Evolutionary conservation across 1,140 invertebrate species (phyloP).

Genomic region (Drosophila kohkoa): DNA sequence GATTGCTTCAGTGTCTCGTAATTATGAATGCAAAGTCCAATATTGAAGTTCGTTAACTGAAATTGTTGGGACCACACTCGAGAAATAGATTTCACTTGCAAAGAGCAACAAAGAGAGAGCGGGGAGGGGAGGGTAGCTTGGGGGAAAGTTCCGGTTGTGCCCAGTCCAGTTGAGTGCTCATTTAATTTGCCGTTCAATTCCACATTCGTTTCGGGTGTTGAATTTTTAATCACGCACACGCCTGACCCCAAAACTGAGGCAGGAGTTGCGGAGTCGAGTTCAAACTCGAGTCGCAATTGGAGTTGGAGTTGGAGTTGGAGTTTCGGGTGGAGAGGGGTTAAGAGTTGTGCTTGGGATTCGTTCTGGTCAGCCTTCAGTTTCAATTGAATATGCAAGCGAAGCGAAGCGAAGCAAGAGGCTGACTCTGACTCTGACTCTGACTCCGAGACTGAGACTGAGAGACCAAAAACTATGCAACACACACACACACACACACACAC

Average conservation of each 20-base stretch:
- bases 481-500: neutral
- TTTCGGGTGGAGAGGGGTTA: neutral
- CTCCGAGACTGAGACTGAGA: conserved; percentile 10
- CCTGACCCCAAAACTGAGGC: conserved; percentile 51
- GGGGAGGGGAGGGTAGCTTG: neutral
- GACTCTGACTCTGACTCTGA: conserved; percentile 8
- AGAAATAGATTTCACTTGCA: conserved; percentile 21
- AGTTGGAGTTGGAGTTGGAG: neutral
- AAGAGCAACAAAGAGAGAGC: neutral
- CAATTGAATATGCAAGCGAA: conserved; percentile 72
- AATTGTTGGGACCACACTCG: conserved; percentile 13
- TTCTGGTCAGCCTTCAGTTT: conserved; percentile 29
- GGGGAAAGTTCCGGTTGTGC: conserved; percentile 18
- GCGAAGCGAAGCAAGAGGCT: conserved; percentile 27
- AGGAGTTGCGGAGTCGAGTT: neutral
- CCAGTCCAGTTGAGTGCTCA: conserved; percentile 48
- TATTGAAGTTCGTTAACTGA: conserved; percentile 29
- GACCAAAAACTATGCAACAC: conserved; percentile 59
- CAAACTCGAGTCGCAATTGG: too few relatives aligned
- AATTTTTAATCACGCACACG: conserved; percentile 79
- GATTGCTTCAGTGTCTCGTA: conserved; percentile 1
- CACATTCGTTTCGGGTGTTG: conserved; percentile 79
- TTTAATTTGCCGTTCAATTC: conserved; percentile 81
- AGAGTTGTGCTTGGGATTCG: neutral
- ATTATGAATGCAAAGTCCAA: conserved; percentile 38